Percentiles rank a stretch among this genome's conserved stretches.
These are phyloP conservation scores for Boloria euphrosyne DNA, from an alignment of 2,888 invertebrate species.

Conservation along the genomic window DNA sequence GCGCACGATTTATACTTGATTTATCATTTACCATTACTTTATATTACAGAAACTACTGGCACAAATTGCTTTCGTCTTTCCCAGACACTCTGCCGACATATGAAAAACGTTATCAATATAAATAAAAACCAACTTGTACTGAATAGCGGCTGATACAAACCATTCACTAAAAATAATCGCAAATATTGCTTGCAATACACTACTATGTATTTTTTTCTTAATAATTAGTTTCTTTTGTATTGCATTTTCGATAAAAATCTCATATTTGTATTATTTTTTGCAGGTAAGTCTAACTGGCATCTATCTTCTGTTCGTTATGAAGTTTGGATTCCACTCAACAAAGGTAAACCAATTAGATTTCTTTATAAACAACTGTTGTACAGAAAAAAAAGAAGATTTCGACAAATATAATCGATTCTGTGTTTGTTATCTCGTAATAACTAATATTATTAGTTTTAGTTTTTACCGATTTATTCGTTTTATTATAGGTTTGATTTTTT, in stretches of 20 bases:
- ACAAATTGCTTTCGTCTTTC: conserved; percentile 32
- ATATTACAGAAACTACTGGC: conserved; percentile 27
- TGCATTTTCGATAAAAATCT: neutral
- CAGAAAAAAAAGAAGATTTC: too few species aligned
- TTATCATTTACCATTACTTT: conserved; percentile 35
- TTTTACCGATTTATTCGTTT: too few species aligned
- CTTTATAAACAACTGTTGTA: too few species aligned
- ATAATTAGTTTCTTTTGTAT: neutral
- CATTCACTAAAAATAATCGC: neutral
- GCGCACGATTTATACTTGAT: conserved; percentile 34
- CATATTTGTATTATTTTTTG: conserved; percentile 5
- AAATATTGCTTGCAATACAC: too few species aligned
- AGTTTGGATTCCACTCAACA: too few species aligned
- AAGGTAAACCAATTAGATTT: too few species aligned
- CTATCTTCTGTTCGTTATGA: too few species aligned
- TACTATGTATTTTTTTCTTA: neutral
- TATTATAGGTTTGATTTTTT: too few species aligned
- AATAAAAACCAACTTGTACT: conserved; percentile 11
- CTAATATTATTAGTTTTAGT: too few species aligned
- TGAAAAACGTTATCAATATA: conserved; percentile 23
- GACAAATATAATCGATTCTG: too few species aligned
- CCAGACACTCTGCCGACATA: conserved; percentile 35
- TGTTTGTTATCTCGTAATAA: too few species aligned
- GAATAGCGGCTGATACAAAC: neutral
- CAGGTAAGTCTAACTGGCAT: conserved; percentile 6